Base-by-base conservation (phyloP, 92 coral and sea anemone genomes). In the Palythoa grandis region DNA sequence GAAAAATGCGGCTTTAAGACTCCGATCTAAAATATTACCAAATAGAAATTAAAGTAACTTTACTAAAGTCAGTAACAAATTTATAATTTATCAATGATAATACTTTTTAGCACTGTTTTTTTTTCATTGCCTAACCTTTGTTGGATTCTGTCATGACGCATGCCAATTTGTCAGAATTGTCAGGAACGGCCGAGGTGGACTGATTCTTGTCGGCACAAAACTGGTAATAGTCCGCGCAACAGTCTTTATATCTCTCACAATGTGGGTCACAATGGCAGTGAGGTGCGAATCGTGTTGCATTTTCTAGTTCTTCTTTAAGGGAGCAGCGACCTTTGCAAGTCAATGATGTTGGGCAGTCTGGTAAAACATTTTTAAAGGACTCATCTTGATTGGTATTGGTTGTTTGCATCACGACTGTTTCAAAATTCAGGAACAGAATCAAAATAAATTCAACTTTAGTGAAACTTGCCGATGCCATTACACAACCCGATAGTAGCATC, bases 251-350 rank as follows among this genome's bases (percentile, higher is more conserved):
- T 20, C 66, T 39, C 39, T 74, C 63, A 43, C 98, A 94, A 4
- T 67, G 76, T 1, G 70, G 90, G 82, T 94, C 98, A 72, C 98
- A 94, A 71, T 94, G 98, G 86, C 98, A 94, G 75, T 86, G 95
- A 24, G 82, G 79, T 1, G 25, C 48, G 56, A 56, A 76, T 16
- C 71, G 20, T 1, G 85, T 16, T 11, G 79, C 91, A 82, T 85
- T 84, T 43, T 86, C 90, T 76, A 91, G 76, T 66, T 76, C 76
- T 24, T 78, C 57, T 15, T 39, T 16, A 0, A 17, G 40, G 15
- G 76, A 82, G 23, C 91, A 87, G 37, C 88, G 78, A 38, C 86
- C 91, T 35, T 35, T 47, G 72, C 93, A 90, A 14, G 91, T 76
- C 66, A 76, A 48, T 1, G 60, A 39, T 4, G 58, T 19, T 0